Base-by-base conservation (phyloP, 2,797 vertebrate genomes). In the Pogoniulus pusillus region DNA sequence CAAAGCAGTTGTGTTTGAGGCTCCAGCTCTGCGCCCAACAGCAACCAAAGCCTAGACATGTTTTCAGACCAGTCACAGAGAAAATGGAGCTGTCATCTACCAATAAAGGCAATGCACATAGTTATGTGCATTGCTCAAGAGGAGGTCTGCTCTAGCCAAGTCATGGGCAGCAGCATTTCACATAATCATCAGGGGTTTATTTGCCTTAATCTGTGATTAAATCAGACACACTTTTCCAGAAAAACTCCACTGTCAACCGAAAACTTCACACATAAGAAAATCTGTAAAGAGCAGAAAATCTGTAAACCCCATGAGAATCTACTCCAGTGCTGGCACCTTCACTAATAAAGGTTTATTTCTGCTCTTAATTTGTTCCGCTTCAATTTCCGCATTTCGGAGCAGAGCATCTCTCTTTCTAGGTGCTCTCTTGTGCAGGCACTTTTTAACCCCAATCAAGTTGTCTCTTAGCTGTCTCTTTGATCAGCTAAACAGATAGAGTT, bases 391-490 rank as follows among this genome's bases (percentile, higher is more conserved):
- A 34, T 63, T 90, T 84, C 64, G 72, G 54, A 66, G 27, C 34
- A 72, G 87, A 91, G 49, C 86, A 35, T 16, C 11, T 81, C 41
- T 88, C 26, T 74, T 51, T 81, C 62, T 49, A 85, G 83, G 54
- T 39, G 37, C 10, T 81, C 27, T 39, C 64, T 82, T 45, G 16
- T 49, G 65, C 62, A 93, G 62, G 51, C 26, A 70, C 57, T 81
- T 85, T 89, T 89, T 68, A 86, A 71, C 43, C 12, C 30, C 0
- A 89, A 81, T 75, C 59, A 85, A 89, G 32, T 62, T 85, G 62
- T 81, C 75, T 85, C 51, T 81, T 73, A 80, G 27, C 43, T 81
- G 69, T 85, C 43, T 90, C 65, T 96, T 83, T 90, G 53, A 94
- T 90, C 74, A 85, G 30, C 43, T 87, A 79, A 76, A 87, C 64